Percentiles rank a stretch among this genome's conserved stretches.
Evolutionary conservation across 35 echinoderm and acorn worm species (phyloP).

Genomic region (Ptychodera flava): DNA sequence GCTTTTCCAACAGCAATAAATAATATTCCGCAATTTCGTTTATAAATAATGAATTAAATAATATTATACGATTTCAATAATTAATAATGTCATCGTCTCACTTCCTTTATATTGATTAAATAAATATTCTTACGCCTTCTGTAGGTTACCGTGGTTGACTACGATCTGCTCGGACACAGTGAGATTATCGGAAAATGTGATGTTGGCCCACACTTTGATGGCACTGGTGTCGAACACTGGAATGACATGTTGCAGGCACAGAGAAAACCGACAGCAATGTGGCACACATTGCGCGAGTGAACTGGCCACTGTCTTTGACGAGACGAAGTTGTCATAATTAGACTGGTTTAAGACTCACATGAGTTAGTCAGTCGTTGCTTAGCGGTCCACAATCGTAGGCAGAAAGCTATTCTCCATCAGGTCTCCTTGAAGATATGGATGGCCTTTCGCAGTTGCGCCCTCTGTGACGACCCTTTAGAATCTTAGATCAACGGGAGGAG

Average conservation of each 20-base stretch:
- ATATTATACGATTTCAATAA: background rate
- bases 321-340: too few relatives aligned
- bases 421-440: too few relatives aligned
- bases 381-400: too few relatives aligned
- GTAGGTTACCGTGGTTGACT: slow-evolving; percentile 59
- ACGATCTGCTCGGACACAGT: slow-evolving; percentile 81
- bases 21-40: background rate
- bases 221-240: slow-evolving; percentile 70
- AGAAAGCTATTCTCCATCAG: too few relatives aligned
- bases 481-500: too few relatives aligned
- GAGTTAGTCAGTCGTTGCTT: too few relatives aligned
- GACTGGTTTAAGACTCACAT: too few relatives aligned
- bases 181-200: slow-evolving; percentile 60
- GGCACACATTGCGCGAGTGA: slow-evolving; percentile 64
- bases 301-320: slow-evolving; percentile 57
- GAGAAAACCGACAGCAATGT: slow-evolving; percentile 64
- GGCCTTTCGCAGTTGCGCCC: too few relatives aligned
- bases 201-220: slow-evolving; percentile 48
- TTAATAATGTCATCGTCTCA: background rate
- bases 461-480: too few relatives aligned
- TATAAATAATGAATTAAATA: background rate
- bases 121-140: too few relatives aligned
- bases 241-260: slow-evolving; percentile 74
- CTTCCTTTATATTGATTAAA: background rate
- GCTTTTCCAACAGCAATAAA: background rate